Evolutionary conservation across 2,888 invertebrate species (phyloP).

Genomic region (Metellina segmentata): DNA sequence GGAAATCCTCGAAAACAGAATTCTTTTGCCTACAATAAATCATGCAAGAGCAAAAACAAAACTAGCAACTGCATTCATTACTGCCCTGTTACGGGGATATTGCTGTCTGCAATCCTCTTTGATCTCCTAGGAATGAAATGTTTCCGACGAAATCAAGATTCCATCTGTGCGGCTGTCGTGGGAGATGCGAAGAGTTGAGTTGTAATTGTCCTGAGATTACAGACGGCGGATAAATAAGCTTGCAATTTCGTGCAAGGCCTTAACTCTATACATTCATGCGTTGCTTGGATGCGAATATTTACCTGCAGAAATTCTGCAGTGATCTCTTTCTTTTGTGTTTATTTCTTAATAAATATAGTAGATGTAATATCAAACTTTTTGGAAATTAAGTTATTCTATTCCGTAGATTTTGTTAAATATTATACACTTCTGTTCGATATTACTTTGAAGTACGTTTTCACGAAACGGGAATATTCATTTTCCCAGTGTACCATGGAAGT

Average conservation of each 20-base stretch:
- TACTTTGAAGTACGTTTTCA: too few relatives aligned
- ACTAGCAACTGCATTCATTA: not conserved
- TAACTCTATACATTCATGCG: not conserved
- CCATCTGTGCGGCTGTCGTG: conserved; percentile 32
- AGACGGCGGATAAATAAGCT: conserved; percentile 39
- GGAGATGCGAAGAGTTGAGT: conserved; percentile 18
- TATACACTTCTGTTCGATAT: too few relatives aligned
- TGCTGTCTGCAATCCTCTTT: not conserved
- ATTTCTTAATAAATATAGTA: too few relatives aligned
- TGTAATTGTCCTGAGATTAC: conserved; percentile 23
- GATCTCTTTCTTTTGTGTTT: too few relatives aligned
- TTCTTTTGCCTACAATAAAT: not conserved
- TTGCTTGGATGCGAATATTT: not conserved
- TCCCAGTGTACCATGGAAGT: too few relatives aligned
- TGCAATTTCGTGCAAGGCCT: not conserved
- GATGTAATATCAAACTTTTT: too few relatives aligned
- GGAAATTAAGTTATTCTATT: too few relatives aligned
- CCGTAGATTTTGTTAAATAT: too few relatives aligned
- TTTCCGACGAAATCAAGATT: conserved; percentile 16
- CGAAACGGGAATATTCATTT: too few relatives aligned
- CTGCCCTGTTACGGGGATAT: not conserved
- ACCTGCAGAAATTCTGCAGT: too few relatives aligned
- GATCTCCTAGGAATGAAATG: not conserved
- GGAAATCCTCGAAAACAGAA: not conserved
- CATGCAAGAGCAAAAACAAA: not conserved